Evolutionary conservation across 2,797 vertebrate species (phyloP).

Genomic region (Leontocebus nigricollis): DNA sequence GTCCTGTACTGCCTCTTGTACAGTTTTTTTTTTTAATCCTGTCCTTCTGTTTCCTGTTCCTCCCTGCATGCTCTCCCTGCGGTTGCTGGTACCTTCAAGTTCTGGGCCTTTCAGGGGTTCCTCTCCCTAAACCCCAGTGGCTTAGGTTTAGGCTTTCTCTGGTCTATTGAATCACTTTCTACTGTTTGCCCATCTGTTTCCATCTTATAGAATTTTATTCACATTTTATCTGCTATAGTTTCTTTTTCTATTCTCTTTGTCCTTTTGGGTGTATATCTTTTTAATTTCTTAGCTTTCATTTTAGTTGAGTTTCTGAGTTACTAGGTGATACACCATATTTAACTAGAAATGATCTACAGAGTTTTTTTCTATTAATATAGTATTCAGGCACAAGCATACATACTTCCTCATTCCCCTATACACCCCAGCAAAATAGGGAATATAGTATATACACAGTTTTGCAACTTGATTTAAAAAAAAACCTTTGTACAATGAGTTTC

Average conservation of each 20-base stretch:
- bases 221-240: background rate
- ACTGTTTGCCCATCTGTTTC: background rate
- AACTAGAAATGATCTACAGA: background rate
- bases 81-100: background rate
- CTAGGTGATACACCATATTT: background rate
- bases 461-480: background rate
- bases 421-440: background rate
- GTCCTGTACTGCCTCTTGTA: background rate
- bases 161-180: background rate
- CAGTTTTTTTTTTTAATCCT: background rate
- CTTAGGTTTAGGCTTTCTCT: background rate
- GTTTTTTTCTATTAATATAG: background rate
- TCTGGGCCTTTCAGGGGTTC: background rate
- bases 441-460: background rate
- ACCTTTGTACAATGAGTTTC: background rate
- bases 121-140: background rate
- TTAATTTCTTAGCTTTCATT: background rate
- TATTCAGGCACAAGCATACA: background rate
- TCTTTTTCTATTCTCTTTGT: background rate
- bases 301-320: conserved; percentile 24
- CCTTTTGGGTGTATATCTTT: background rate
- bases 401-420: background rate
- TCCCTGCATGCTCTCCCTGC: background rate
- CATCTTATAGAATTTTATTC: conserved; percentile 9
- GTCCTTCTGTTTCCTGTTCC: background rate